Base-by-base conservation (phyloP, 2,113 vertebrate species). In the Eleginops maclovinus region DNA sequence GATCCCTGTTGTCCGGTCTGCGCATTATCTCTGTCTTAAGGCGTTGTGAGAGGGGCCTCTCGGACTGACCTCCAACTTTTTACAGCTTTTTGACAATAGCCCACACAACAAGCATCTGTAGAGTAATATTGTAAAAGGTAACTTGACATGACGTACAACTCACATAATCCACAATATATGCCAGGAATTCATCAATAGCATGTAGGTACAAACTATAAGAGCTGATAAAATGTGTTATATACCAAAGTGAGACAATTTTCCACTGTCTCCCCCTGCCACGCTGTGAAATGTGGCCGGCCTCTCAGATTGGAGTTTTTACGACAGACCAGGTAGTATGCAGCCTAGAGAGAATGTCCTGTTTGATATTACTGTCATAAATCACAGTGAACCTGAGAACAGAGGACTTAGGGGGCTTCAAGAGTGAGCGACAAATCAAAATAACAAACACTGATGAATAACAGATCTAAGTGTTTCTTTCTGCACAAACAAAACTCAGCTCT, bases 331-430 rank as follows among this genome's bases (percentile, higher is more conserved):
- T 81, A 87, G 83, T 70, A 53, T 54, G 84, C 84, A 64, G 82
- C 88, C 84, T 3, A 84, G 84, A 79, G 76, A 90, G 84, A 91
- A 90, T 69, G 87, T 81, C 87, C 86, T 80, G 86, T 78, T 68
- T 77, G 84, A 92, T 94, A 93, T 94, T 93, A 90, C 79, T 77
- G 72, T 77, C 87, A 92, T 93, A 93, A 93, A 93, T 94, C 88
- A 89, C 49, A 51, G 82, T 79, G 90, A 86, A 89, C 84, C 80
- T 85, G 82, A 90, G 80, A 91, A 82, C 72, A 72, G 81, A 79
- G 70, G 80, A 85, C 77, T 85, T 85, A 50, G 75, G 50, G 68
- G 83, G 54, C 58, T 87, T 82, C 66, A 74, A 51, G 83, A 85
- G 78, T 64, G 63, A 68, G 86, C 60, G 0, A 87, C 81, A 89